These are phyloP conservation scores for Anabas testudineus DNA, from an alignment of 2,797 vertebrate species.

Conservation along the genomic window DNA sequence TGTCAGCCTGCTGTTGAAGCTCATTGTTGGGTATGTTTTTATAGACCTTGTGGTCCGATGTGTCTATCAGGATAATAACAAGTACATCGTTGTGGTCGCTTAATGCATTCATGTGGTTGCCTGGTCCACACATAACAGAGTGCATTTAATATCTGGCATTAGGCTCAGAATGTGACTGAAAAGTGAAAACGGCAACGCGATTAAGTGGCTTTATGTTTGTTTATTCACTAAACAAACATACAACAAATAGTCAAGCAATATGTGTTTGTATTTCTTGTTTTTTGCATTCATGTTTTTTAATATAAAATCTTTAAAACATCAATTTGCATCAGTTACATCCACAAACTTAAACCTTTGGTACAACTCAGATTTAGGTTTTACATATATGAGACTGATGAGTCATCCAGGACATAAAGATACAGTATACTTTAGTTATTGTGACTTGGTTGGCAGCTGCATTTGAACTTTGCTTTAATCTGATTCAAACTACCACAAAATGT, in stretches of 20 bases:
- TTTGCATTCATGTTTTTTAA: not conserved
- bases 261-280: not conserved
- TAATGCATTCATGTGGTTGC: not conserved
- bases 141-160: too few relatives aligned
- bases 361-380: conserved; percentile 10
- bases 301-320: not conserved
- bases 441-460: conserved; percentile 19
- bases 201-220: not conserved
- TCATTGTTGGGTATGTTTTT: too few relatives aligned
- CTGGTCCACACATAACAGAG: too few relatives aligned
- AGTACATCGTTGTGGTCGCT: too few relatives aligned
- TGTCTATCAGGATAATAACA: too few relatives aligned
- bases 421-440: not conserved
- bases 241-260: too few relatives aligned
- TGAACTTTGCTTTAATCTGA: not conserved
- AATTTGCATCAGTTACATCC: not conserved
- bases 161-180: not conserved
- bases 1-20: too few relatives aligned
- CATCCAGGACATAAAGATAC: conserved; percentile 10
- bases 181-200: not conserved
- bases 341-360: conserved; percentile 11
- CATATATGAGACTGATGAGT: not conserved
- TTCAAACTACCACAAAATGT: not conserved
- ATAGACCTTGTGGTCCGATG: too few relatives aligned
- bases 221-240: too few relatives aligned